These are phyloP conservation scores for Procavia capensis DNA, from an alignment of 2,113 vertebrate genomes.

Conservation along the genomic window DNA sequence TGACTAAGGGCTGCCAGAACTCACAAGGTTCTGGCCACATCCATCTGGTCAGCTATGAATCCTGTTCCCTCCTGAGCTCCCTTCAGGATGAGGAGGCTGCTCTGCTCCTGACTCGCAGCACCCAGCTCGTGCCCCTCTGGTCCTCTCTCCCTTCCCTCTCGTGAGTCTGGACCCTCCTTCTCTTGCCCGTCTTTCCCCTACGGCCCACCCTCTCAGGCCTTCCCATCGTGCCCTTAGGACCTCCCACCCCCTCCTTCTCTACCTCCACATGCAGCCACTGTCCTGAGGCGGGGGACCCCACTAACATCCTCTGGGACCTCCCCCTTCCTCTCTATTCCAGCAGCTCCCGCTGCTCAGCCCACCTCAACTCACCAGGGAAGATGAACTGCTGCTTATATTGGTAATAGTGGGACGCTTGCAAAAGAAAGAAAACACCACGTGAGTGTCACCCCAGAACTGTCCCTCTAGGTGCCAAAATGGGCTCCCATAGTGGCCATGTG, in stretches of 20 bases:
- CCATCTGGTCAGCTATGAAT: not conserved
- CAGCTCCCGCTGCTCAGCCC: rapidly evolving
- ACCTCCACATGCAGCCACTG: not conserved
- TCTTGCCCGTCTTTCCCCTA: rapidly evolving
- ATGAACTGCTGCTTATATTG: slow-evolving; percentile 99
- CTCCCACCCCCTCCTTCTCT: not conserved
- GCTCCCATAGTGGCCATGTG: rapidly evolving
- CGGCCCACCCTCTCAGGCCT: not conserved
- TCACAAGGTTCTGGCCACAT: not conserved
- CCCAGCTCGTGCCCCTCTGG: not conserved
- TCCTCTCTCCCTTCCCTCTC: not conserved
- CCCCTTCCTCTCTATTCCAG: not conserved
- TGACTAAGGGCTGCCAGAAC: rapidly evolving
- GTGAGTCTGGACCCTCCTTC: not conserved
- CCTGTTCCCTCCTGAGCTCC: not conserved
- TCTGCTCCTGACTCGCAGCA: not conserved
- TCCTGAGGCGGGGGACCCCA: not conserved
- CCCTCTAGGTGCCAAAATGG: not conserved
- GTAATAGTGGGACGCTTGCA: slow-evolving; percentile 97
- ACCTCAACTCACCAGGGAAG: slow-evolving; percentile 93
- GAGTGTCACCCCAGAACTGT: rapidly evolving
- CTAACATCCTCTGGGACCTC: not conserved
- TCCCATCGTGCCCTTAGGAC: not conserved
- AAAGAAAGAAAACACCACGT: slow-evolving; percentile 64
- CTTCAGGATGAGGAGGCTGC: rapidly evolving